A percentile compares a stretch with the other conserved stretches of the same genome.
Conservation (phyloP, 2,888 invertebrate species). For the Acrobeloides nanus region DNA sequence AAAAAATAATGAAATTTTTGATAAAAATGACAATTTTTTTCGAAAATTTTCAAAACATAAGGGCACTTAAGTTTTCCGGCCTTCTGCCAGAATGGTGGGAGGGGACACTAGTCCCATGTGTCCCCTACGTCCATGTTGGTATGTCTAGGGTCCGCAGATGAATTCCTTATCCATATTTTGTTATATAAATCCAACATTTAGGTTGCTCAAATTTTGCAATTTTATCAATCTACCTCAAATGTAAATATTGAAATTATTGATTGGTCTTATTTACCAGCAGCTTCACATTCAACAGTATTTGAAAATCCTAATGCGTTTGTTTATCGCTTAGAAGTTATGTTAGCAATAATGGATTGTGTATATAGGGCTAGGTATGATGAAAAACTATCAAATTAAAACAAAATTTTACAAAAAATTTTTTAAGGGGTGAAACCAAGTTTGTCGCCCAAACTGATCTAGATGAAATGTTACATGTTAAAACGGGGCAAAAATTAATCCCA, state of each 20-base stretch:
- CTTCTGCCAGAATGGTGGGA: too few relatives aligned
- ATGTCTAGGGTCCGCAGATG: too few relatives aligned
- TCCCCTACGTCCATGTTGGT: too few relatives aligned
- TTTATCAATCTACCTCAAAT: neutral
- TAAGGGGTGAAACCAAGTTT: conserved; percentile 11
- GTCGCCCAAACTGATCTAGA: conserved; percentile 21
- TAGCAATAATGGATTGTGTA: neutral
- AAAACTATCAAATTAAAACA: neutral
- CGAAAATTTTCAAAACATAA: too few relatives aligned
- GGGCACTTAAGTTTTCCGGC: too few relatives aligned
- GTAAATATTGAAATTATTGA: conserved; percentile 13
- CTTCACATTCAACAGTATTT: conserved; percentile 5
- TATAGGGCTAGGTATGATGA: neutral
- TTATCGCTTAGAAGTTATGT: neutral
- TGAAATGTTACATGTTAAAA: conserved; percentile 10
- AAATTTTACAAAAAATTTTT: too few relatives aligned
- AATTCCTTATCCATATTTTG: too few relatives aligned
- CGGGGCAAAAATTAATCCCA: conserved; percentile 6
- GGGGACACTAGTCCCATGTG: too few relatives aligned
- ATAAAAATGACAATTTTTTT: too few relatives aligned
- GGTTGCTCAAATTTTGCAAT: conserved; percentile 1
- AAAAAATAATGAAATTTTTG: too few relatives aligned
- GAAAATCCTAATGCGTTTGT: neutral
- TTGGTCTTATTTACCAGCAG: conserved; percentile 9
- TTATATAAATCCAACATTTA: too few relatives aligned